phyloP scores from a whole-genome alignment of 2,888 invertebrate species.

The Campopleginae sp. region DNA sequence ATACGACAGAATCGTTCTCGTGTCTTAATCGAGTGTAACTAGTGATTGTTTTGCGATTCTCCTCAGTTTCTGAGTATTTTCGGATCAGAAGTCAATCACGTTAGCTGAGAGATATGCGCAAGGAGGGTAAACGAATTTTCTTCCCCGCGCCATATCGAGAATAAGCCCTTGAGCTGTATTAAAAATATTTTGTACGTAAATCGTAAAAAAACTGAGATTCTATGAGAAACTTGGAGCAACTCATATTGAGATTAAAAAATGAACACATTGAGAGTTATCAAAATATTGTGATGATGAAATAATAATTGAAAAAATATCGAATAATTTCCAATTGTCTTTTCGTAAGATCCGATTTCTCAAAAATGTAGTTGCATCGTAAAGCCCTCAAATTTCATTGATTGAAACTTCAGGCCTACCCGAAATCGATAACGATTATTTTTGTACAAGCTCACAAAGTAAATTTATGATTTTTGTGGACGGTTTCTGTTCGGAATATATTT shows the following conservation, averaged over 20 bases:
- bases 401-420: background rate
- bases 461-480: conserved; percentile 53
- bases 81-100: background rate
- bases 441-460: conserved; percentile 23
- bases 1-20: conserved; percentile 22
- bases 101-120: background rate
- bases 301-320: background rate
- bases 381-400: background rate
- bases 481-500: background rate
- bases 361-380: background rate
- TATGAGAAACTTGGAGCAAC: background rate
- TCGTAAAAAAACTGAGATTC: conserved; percentile 25
- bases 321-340: background rate
- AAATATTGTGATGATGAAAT: background rate
- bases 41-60: conserved; percentile 44
- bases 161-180: background rate
- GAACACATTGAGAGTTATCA: background rate
- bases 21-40: background rate
- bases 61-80: conserved; percentile 43
- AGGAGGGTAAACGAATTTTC: conserved; percentile 3
- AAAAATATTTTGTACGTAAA: background rate
- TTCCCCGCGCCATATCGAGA: background rate
- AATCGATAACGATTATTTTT: conserved; percentile 16
- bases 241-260: background rate
- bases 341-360: background rate